Conservation (phyloP, 2,888 invertebrate genomes). For the Erannis defoliaria region DNA sequence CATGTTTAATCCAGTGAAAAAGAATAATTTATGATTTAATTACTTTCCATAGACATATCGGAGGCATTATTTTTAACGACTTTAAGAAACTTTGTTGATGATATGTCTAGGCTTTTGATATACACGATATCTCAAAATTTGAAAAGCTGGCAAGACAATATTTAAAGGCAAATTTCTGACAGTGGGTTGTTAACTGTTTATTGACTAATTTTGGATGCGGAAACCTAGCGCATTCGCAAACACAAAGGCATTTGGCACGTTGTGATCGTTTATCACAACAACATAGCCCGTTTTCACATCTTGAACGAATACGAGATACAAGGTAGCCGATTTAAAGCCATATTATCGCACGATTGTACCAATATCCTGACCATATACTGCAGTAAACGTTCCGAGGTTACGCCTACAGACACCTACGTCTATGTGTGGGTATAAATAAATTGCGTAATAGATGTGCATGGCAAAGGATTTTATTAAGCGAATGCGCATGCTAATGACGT, state of each 20-base stretch:
- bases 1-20: slow-evolving; percentile 18
- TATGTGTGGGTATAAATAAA: slow-evolving; percentile 40
- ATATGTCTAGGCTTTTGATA: not conserved
- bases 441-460: slow-evolving; percentile 35
- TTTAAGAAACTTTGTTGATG: not conserved
- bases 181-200: slow-evolving; percentile 3
- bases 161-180: not conserved
- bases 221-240: slow-evolving; percentile 3
- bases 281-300: slow-evolving; percentile 20
- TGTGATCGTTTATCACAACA: slow-evolving; percentile 12
- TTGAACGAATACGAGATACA: slow-evolving; percentile 18
- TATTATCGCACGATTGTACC: slow-evolving; percentile 39
- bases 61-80: not conserved
- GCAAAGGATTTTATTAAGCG: slow-evolving; percentile 35
- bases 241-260: slow-evolving; percentile 20
- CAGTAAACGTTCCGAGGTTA: slow-evolving; percentile 46
- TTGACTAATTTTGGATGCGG: slow-evolving; percentile 17
- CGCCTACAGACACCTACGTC: slow-evolving; percentile 50
- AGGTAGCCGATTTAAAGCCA: slow-evolving; percentile 27
- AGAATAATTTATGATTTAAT: slow-evolving; percentile 16
- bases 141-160: not conserved
- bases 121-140: not conserved
- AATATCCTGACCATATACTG: slow-evolving; percentile 53
- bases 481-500: slow-evolving; percentile 35
- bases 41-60: not conserved